Base-by-base conservation (phyloP, 2,888 invertebrate species). In the Dynastes grantii region DNA sequence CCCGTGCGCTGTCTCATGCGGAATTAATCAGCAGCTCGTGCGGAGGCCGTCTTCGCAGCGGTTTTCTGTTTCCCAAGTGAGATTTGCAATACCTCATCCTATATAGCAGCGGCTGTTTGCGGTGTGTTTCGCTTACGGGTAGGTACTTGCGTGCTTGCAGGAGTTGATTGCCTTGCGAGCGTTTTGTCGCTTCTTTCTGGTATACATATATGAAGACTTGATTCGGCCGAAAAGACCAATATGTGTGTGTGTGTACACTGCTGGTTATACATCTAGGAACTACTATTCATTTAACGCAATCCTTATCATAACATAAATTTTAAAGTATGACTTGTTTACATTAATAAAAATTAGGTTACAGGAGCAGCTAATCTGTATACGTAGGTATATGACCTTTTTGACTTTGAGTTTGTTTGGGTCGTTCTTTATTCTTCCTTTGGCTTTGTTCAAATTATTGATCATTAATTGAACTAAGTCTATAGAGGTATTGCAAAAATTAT, bases 21-120 rank as follows among this genome's bases (percentile, higher is more conserved):
- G 58, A 73, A 73, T 73, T 73, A 73, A 73, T 58, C 58, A 73
- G 58, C 73, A 73, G 58, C 73, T 73, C 58, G 73, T 73, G 73
- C 73, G 55, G 71, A 71, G 55, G 58, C 55, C 58, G 58, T 58
- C 58, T 73, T 73, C 73, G 22, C 58, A 73, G 40, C 58, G 37
- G 37, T 58, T 58, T 40, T 51, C 49, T 29, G 51, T 68, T 51
- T 58, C 58, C 70, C 64, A 37, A 32, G 37, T 32, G 45, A 67
- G 45, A 67, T 45, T 49, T 45, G 49, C 45, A 27, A 67, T 73
- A 40, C 22, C 58, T 58, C 40, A 22, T 73, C 40, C 58, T 37
- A 58, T 73, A 58, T 32, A 73, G 58, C 55, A 40, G 37, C 55
- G 58, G 73, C 58, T 73, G 73, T 73, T 58, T 73, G 58, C 22